Evolutionary conservation across 2,797 vertebrate genomes (phyloP).

Genomic region (Spheniscus humboldti): DNA sequence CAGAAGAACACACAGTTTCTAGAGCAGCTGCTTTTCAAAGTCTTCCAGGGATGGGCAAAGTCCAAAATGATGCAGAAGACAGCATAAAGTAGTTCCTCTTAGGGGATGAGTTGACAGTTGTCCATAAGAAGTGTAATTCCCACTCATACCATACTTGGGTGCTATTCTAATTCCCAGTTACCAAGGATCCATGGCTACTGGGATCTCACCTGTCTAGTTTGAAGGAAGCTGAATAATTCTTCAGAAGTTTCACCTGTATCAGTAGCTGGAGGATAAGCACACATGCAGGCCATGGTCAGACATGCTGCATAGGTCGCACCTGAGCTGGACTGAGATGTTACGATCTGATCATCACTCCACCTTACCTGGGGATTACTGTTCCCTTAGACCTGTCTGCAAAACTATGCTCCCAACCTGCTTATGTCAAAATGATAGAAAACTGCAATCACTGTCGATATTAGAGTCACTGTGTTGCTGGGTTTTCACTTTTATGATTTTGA

Average conservation of each 20-base stretch:
- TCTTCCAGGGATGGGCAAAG: background rate
- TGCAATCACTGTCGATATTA: background rate
- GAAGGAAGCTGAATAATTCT: background rate
- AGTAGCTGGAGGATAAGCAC: background rate
- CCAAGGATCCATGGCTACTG: fast-evolving
- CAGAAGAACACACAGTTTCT: background rate
- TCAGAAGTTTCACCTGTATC: background rate
- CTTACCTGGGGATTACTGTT: background rate
- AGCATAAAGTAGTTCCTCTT: background rate
- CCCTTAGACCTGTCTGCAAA: background rate
- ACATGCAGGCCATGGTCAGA: background rate
- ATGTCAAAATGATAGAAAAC: background rate
- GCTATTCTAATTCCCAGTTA: background rate
- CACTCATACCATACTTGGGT: background rate
- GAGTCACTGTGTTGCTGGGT: background rate
- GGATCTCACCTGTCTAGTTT: background rate
- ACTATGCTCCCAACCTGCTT: background rate
- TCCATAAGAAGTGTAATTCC: background rate
- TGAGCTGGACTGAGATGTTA: background rate
- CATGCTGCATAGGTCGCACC: background rate
- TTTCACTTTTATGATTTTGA: background rate
- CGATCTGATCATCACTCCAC: background rate
- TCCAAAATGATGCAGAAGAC: background rate
- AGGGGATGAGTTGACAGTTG: background rate
- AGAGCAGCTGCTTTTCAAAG: background rate